These are phyloP conservation scores for Drosophila monieri DNA, from an alignment of 2,888 invertebrate species.

Conservation along the genomic window DNA sequence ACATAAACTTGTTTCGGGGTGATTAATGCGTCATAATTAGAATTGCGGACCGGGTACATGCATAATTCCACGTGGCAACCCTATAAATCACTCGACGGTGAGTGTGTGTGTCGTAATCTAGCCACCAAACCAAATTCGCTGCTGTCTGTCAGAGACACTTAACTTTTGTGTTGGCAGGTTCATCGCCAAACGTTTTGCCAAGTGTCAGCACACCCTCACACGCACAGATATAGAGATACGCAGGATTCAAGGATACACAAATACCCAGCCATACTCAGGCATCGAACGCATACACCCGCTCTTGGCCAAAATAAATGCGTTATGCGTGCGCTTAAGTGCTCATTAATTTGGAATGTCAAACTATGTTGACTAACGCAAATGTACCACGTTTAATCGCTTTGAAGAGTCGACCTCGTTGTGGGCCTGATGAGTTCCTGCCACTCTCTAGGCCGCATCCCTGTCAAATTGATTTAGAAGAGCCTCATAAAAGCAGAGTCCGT, in stretches of 20 bases:
- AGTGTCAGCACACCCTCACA: slow-evolving; percentile 33
- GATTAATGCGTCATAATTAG: slow-evolving; percentile 47
- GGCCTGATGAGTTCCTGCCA: slow-evolving; percentile 46
- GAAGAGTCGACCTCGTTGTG: slow-evolving; percentile 42
- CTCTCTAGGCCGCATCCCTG: slow-evolving; percentile 27
- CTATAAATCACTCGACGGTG: slow-evolving; percentile 44
- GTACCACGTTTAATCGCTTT: slow-evolving; percentile 54
- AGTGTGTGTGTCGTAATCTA: slow-evolving; percentile 26
- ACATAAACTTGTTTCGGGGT: slow-evolving; percentile 29
- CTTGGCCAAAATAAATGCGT: slow-evolving; percentile 67
- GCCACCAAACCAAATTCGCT: slow-evolving; percentile 19
- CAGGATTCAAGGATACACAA: slow-evolving; percentile 10
- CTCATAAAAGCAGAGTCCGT: slow-evolving; percentile 39
- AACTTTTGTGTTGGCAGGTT: slow-evolving; percentile 47
- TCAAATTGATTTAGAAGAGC: slow-evolving; percentile 49
- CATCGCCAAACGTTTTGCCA: slow-evolving; percentile 21
- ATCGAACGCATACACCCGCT: slow-evolving; percentile 1
- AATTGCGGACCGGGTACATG: slow-evolving; percentile 10
- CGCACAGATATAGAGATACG: neutral
- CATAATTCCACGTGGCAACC: slow-evolving; percentile 44
- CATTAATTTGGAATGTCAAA: slow-evolving; percentile 74
- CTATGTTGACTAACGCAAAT: slow-evolving; percentile 57
- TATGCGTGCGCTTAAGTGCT: slow-evolving; percentile 79
- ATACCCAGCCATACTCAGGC: neutral
- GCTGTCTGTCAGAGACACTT: slow-evolving; percentile 53